phyloP scores from a whole-genome alignment of 2,888 invertebrate genomes.

The Amphiduros pacificus region DNA sequence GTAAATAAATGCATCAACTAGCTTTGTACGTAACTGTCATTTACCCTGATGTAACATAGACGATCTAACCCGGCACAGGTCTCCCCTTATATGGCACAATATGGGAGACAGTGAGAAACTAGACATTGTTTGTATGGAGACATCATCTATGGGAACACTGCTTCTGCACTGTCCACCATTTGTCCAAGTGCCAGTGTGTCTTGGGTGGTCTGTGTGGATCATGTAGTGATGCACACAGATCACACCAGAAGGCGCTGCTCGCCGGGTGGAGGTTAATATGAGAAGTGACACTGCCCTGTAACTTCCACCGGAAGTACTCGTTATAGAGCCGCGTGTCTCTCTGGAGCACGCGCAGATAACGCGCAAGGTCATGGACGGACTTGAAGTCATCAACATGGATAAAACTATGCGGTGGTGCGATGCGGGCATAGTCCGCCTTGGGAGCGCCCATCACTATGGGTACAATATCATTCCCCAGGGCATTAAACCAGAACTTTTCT shows the following conservation, averaged over 20 bases:
- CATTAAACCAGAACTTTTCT: slow-evolving; percentile 20
- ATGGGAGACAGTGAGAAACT: too few species aligned
- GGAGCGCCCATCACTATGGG: slow-evolving; percentile 17
- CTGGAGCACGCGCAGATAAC: slow-evolving; percentile 82
- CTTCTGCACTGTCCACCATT: slow-evolving; percentile 14
- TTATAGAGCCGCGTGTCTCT: slow-evolving; percentile 87
- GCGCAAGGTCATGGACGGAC: slow-evolving; percentile 82
- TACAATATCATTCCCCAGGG: slow-evolving; percentile 12
- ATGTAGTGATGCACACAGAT: slow-evolving; percentile 71
- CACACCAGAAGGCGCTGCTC: slow-evolving; percentile 84
- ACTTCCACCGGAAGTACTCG: slow-evolving; percentile 91
- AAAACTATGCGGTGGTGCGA: slow-evolving; percentile 66
- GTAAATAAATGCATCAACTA: too few species aligned
- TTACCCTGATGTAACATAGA: too few species aligned
- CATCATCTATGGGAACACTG: slow-evolving; percentile 8
- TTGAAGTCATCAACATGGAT: slow-evolving; percentile 95
- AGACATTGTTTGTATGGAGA: too few species aligned
- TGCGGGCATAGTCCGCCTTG: slow-evolving; percentile 4
- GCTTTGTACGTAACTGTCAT: too few species aligned
- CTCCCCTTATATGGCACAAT: too few species aligned
- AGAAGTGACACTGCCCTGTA: slow-evolving; percentile 76
- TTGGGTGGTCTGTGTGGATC: neutral
- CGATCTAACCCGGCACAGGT: too few species aligned
- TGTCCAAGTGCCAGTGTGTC: slow-evolving; percentile 10
- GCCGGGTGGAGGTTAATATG: slow-evolving; percentile 14